Percentiles rank a stretch among this genome's conserved stretches.
Conservation (phyloP, 2,888 invertebrate species). For the Drosophila austrosaltans region DNA sequence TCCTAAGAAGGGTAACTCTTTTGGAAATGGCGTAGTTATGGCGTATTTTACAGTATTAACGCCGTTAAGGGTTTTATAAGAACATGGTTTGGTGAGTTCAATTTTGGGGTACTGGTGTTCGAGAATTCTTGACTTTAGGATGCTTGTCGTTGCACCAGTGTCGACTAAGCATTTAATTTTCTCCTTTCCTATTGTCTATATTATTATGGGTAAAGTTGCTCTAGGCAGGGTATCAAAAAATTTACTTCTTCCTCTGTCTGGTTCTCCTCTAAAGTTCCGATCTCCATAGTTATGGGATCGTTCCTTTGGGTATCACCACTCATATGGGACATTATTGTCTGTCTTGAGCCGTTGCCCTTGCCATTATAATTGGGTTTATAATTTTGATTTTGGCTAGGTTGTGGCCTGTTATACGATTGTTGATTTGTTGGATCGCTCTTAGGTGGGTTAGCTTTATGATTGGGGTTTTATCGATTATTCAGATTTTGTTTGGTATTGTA, state of each 20-base stretch:
- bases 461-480: neutral
- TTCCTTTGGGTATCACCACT: neutral
- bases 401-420: too few relatives aligned
- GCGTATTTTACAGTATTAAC: neutral
- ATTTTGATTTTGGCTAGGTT: too few relatives aligned
- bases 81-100: neutral
- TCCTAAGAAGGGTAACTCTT: too few relatives aligned
- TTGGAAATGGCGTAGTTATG: neutral
- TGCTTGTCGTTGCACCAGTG: neutral
- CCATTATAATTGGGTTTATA: too few relatives aligned
- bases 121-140: neutral
- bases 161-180: conserved; percentile 4
- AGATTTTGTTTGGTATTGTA: neutral
- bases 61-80: neutral
- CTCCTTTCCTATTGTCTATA: neutral
- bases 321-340: neutral
- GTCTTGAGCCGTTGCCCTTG: neutral
- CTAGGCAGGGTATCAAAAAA: conserved; percentile 3
- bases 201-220: conserved; percentile 1
- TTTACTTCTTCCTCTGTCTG: neutral
- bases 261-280: too few relatives aligned
- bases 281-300: neutral
- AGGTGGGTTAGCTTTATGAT: neutral
- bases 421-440: neutral
- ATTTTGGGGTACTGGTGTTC: neutral